Evolutionary conservation across 2,113 vertebrate species (phyloP), one percentile per base, ranked within the genome.

Genomic region (Brachyhypopomus occidentalis): DNA sequence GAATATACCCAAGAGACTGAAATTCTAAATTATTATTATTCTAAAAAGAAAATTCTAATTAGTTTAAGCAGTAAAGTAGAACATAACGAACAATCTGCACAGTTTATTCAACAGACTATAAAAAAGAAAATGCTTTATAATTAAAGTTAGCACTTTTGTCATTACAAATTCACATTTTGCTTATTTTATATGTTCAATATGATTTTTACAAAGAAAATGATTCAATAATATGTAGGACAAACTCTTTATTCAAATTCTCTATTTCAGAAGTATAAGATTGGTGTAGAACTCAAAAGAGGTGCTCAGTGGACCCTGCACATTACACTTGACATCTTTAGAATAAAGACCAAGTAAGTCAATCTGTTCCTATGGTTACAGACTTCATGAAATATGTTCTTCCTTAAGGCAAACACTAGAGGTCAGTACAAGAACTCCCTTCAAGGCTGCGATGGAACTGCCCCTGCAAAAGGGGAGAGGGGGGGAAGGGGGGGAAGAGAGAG

Each of bases 311-410:
- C 30, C 16, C 20, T 30, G 30, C 27, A 20, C 64, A 1, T 34
- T 67, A 34, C 30, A 8, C 64, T 27, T 67, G 64, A 67, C 64
- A 67, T 36, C 64, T 67, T 67, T 36, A 67, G 58, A 20, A 70
- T 69, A 74, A 48, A 27, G 41, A 75, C 23, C 60, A 87, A 88
- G 89, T 82, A 92, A 93, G 93, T 93, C 92, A 91, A 93, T 92
- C 90, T 85, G 74, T 83, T 85, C 76, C 71, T 80, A 81, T 83
- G 72, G 83, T 83, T 73, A 82, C 79, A n/a, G 6, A 60, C 60
- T 76, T 7, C 67, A 72, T 23, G 30, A n/a, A 75, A 22, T 45
- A 25, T 74, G 80, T 20, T 71, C 34, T 85, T 84, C 74, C 78
- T 52, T 30, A 58, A 34, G 30, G 19, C n/a, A 70, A 84, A 74